Base-by-base conservation (phyloP, 2,797 vertebrate species). In the Myotis myotis region DNA sequence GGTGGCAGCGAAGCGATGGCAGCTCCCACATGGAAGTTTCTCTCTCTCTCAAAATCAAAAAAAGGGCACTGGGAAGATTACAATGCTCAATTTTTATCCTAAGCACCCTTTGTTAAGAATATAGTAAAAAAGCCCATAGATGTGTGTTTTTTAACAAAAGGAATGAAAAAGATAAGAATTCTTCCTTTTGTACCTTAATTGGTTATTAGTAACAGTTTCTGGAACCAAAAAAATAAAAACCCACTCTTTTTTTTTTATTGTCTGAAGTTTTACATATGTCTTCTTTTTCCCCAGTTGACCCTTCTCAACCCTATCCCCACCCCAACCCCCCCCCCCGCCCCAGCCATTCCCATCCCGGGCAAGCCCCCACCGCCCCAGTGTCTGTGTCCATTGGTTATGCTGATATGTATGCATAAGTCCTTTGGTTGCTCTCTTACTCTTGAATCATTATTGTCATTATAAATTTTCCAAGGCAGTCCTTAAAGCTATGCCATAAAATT, bases 21-120 rank as follows among this genome's bases (percentile, higher is more conserved):
- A 64, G 15, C 28, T 64, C 30, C 30, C 60, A n/a, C 60, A 16
- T n/a, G 28, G 60, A 64, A 30, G 15, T 64, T 64, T 64, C 60
- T 64, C 60, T 64, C 13, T 60, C 53, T 55, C 30, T 64, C 60
- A 60, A 28, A 60, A 60, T 28, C 9, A 57, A 30, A 30, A 89
- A 71, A 71, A 86, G 66, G 33, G 9, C 30, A 78, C 28, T 66
- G 38, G n/a, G 51, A 72, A 76, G 38, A 82, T 95, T 76, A 86
- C 15, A 80, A 16, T 85, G 74, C n/a, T 64, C 72, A 53, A 6
- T 87, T 79, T 96, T 91, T 91, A 89, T 55, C 57, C 53, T 82
- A 81, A 76, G 25, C 75, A 71, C 55, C 28, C 86, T 57, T 57
- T 81, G 38, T 66, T 94, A 12, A 75, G 20, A 83, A 74, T 53